phyloP scores from a whole-genome alignment of 2,888 invertebrate genomes.

The Gandaritis pyraliata region DNA sequence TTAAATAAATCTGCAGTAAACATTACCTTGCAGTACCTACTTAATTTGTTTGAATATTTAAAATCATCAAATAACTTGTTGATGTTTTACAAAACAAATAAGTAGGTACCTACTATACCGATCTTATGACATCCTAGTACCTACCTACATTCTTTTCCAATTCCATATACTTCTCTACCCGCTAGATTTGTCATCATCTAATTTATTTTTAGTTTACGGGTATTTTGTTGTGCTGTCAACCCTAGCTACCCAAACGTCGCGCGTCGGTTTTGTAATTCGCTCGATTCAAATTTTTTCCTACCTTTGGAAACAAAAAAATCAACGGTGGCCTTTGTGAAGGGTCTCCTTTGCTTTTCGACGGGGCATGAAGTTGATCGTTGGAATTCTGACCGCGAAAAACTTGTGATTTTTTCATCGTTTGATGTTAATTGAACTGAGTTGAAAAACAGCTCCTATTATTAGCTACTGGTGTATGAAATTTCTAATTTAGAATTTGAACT shows the following conservation, averaged over 20 bases:
- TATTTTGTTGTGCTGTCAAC: slow-evolving; percentile 45
- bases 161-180: no score
- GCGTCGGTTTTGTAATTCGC: slow-evolving; percentile 72
- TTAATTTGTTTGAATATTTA: no score
- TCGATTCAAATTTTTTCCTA: slow-evolving; percentile 74
- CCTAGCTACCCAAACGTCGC: slow-evolving; percentile 59
- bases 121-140: no score
- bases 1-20: no score
- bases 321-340: slow-evolving; percentile 70
- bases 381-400: slow-evolving; percentile 68
- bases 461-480: slow-evolving; percentile 50
- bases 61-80: no score
- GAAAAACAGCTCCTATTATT: slow-evolving; percentile 56
- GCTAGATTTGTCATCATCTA: background rate
- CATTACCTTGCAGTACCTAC: no score
- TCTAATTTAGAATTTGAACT: slow-evolving; percentile 41
- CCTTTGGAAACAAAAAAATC: slow-evolving; percentile 72
- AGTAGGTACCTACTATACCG: no score
- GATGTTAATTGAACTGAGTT: slow-evolving; percentile 68
- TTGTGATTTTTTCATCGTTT: slow-evolving; percentile 70
- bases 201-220: background rate
- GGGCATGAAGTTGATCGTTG: slow-evolving; percentile 74
- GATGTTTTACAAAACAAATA: no score
- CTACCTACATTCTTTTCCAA: no score
- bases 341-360: slow-evolving; percentile 75